Percentiles rank a stretch among this genome's conserved stretches.
Evolutionary conservation across 2,113 vertebrate genomes (phyloP).

Genomic region (Aphelocoma coerulescens): DNA sequence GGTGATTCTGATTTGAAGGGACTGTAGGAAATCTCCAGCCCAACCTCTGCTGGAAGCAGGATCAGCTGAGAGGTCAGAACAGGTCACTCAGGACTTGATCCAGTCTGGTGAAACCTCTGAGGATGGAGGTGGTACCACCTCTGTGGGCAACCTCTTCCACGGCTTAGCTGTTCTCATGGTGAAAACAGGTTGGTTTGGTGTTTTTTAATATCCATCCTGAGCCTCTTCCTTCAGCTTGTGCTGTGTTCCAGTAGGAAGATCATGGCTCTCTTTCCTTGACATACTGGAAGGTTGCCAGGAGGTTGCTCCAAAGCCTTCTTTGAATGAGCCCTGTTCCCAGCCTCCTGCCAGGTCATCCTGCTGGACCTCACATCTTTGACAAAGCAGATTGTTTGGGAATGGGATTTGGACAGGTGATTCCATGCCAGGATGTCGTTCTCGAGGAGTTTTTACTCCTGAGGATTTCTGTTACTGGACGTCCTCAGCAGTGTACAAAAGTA

Average conservation of each 20-base stretch:
- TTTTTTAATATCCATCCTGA: background rate
- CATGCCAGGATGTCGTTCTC: fast-evolving
- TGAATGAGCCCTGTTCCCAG: background rate
- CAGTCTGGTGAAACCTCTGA: background rate
- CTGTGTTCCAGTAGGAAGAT: background rate
- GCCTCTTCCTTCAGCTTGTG: background rate
- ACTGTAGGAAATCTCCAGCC: background rate
- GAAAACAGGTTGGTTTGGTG: background rate
- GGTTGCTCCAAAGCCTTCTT: background rate
- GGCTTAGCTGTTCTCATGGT: background rate
- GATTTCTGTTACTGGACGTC: background rate
- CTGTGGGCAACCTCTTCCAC: background rate
- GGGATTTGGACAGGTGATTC: background rate
- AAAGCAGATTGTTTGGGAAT: background rate
- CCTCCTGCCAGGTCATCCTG: background rate
- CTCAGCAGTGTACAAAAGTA: background rate
- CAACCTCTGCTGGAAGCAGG: background rate
- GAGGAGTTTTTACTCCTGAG: background rate
- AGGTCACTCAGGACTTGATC: background rate
- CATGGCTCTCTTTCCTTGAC: background rate
- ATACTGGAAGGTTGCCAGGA: background rate
- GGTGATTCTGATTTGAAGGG: background rate
- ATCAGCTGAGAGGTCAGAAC: background rate
- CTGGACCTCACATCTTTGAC: background rate
- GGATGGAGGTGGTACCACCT: background rate